Evolutionary conservation across 1,140 invertebrate species (phyloP).

Genomic region (Caenorhabditis elegans): WBcel235 BX284602.5:4380001-4380500

Average conservation of each 20-base stretch:
- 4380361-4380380: neutral
- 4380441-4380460: neutral
- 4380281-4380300: neutral
- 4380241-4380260: conserved; percentile 6
- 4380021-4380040: neutral
- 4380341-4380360: neutral
- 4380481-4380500: neutral
- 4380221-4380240: conserved; percentile 12
- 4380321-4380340: neutral
- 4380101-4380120: too few species aligned
- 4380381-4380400: neutral
- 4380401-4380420: neutral
- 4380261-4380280: neutral
- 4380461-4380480: neutral
- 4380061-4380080: too few species aligned
- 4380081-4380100: too few species aligned
- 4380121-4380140: too few species aligned
- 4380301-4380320: neutral
- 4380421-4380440: neutral
- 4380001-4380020: neutral
- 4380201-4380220: too few species aligned
- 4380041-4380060: neutral
- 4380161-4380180: neutral
- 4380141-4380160: too few species aligned
- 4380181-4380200: too few species aligned